Evolutionary conservation across 2,797 vertebrate genomes (phyloP), one percentile per base, ranked within the genome.

Genomic region (Neomorphus geoffroyi): DNA sequence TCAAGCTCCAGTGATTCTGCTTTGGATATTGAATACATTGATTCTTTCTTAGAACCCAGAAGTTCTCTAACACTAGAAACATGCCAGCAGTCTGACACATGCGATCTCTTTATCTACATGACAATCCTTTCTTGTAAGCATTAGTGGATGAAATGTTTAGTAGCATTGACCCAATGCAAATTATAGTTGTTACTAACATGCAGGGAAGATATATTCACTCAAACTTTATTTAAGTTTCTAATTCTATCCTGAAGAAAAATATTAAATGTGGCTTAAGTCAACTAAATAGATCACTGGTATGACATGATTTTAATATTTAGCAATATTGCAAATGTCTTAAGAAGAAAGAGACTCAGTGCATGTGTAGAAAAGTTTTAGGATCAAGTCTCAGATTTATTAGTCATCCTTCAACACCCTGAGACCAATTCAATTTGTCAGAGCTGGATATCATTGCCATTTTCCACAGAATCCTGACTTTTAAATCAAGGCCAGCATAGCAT

Each of bases 381-480:
- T 96, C 88, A 93, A 88, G 50, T 74, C 92, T 94, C 58, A 96
- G 93, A 97, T 97, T 97, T 97, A 97, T 98, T 97, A 97, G 91
- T 96, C 90, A 97, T 96, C 89, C 80, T 96, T 93, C 91, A 92
- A 82, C 96, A 97, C 88, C 92, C 96, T 91, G 94, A 97, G 93
- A 97, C 86, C 94, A 94, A 96, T 97, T 97, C 97, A 96, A 92
- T 98, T 97, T 97, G 92, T 97, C 90, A 97, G 94, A 96, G 79
- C 74, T 96, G 86, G 97, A 92, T 98, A 96, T 96, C 86, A 93
- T 80, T 96, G 95, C 86, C 84, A 96, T 97, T 98, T 97, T 88
- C 96, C 80, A 94, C 81, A 97, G 94, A 96, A 96, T 95, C 79
- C 51, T 95, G 46, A 37, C 79, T 93, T 96, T 98, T 97, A 97